Percentiles rank a stretch among this genome's conserved stretches.
Evolutionary conservation across 1,140 invertebrate genomes (phyloP).

Genomic region (Philaenus spumarius): DNA sequence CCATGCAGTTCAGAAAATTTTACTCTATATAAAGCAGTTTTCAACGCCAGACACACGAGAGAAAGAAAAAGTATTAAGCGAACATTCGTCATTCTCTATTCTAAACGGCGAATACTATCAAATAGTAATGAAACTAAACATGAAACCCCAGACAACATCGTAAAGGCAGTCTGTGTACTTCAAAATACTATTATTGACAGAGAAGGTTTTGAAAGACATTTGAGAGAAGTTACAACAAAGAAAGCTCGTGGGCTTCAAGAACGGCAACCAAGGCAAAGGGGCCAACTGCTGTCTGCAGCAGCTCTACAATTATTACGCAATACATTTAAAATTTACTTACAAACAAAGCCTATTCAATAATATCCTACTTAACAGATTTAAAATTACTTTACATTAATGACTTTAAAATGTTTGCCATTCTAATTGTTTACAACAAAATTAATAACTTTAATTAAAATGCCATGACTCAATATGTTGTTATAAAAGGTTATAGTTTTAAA

Average conservation of each 20-base stretch:
- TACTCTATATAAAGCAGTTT: background rate
- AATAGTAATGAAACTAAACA: conserved; percentile 5
- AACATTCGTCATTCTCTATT: too few species aligned
- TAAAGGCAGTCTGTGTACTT: conserved; percentile 1
- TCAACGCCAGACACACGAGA: conserved; percentile 1
- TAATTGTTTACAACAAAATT: too few species aligned
- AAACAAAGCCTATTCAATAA: too few species aligned
- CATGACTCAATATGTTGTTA: too few species aligned
- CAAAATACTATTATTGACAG: conserved; percentile 8
- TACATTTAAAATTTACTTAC: conserved; percentile 1
- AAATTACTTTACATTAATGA: background rate
- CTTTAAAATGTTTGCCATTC: background rate
- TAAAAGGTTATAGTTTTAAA: too few species aligned
- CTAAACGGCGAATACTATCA: too few species aligned
- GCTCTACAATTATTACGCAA: background rate
- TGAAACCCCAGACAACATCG: background rate
- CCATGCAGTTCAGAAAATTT: conserved; percentile 4
- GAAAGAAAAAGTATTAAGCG: conserved; percentile 7
- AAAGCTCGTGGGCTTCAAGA: background rate
- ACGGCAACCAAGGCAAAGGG: background rate
- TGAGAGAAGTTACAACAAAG: background rate
- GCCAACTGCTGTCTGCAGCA: background rate
- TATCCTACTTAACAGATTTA: too few species aligned
- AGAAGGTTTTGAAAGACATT: conserved; percentile 16
- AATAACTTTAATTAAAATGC: too few species aligned